These are phyloP conservation scores for Pseudorhombus dupliciocellatus DNA, from an alignment of 2,113 vertebrate species.

Conservation along the genomic window DNA sequence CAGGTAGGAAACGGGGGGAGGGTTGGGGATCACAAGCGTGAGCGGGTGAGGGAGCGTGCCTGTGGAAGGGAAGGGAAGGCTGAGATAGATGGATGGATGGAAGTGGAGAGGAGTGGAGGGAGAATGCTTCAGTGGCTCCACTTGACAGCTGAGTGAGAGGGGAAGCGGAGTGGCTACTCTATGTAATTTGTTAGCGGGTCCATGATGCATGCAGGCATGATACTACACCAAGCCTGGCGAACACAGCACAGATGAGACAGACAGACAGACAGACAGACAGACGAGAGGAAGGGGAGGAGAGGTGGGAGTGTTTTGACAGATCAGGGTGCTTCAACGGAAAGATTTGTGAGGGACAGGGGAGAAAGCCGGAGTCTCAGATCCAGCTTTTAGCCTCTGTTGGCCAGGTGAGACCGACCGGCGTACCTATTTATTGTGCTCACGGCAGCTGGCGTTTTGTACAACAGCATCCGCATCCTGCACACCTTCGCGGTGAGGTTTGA, in stretches of 20 bases:
- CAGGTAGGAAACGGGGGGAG: conserved; percentile 38
- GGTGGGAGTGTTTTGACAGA: conserved; percentile 47
- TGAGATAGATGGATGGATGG: conserved; percentile 51
- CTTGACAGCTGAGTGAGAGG: conserved; percentile 82
- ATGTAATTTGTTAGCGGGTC: conserved; percentile 80
- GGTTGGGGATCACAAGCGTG: conserved; percentile 14
- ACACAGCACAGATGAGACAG: conserved; percentile 52
- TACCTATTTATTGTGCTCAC: neutral
- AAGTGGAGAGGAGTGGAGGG: conserved; percentile 60
- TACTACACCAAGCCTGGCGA: conserved; percentile 59
- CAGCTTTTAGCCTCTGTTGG: neutral
- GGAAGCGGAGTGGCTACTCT: conserved; percentile 79
- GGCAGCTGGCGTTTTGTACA: conserved; percentile 20
- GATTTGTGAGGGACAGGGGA: conserved; percentile 23
- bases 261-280: conserved; percentile 19
- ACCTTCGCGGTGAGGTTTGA: conserved; percentile 4
- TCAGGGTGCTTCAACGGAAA: conserved; percentile 52
- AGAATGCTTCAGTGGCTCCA: conserved; percentile 75
- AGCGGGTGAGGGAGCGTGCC: conserved; percentile 32
- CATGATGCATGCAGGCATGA: conserved; percentile 79
- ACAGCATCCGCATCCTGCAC: conserved; percentile 15
- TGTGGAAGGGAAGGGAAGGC: conserved; percentile 7
- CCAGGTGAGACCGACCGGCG: conserved; percentile 9
- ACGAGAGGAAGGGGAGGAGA: conserved; percentile 16
- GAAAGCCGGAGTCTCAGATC: conserved; percentile 35